Evolutionary conservation across 2,113 vertebrate genomes (phyloP).

Genomic region (Dissostichus mawsoni): DNA sequence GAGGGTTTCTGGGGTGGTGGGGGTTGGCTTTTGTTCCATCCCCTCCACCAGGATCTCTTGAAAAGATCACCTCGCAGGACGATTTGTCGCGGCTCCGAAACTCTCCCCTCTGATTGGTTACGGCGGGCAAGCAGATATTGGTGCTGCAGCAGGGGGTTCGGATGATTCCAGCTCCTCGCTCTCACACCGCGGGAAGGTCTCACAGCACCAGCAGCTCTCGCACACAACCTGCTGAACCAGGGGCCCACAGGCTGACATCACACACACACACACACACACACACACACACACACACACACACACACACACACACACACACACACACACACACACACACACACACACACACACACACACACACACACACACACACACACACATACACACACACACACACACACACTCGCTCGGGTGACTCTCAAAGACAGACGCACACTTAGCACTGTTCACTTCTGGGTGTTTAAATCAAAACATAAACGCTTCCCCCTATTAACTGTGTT

Average conservation of each 20-base stretch:
- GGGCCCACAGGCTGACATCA: slow-evolving; percentile 47
- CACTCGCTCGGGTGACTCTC: slow-evolving; percentile 64
- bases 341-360: too few relatives aligned
- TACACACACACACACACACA: too few relatives aligned
- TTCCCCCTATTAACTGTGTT: slow-evolving; percentile 16
- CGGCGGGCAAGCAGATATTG: slow-evolving; percentile 82
- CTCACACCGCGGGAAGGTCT: slow-evolving; percentile 71
- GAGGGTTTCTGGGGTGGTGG: slow-evolving; percentile 48
- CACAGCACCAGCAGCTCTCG: slow-evolving; percentile 61
- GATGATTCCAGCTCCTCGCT: slow-evolving; percentile 72
- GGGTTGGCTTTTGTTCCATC: slow-evolving; percentile 82
- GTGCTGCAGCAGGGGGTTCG: slow-evolving; percentile 82
- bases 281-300: too few relatives aligned
- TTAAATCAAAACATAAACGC: slow-evolving; percentile 49
- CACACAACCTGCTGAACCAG: slow-evolving; percentile 56
- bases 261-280: too few relatives aligned
- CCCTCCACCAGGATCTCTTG: slow-evolving; percentile 82
- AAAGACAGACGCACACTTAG: slow-evolving; percentile 60
- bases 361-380: too few relatives aligned
- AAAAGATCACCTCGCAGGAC: slow-evolving; percentile 84
- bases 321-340: too few relatives aligned
- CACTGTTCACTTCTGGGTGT: slow-evolving; percentile 35
- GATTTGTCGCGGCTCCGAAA: slow-evolving; percentile 81
- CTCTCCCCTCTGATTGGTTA: slow-evolving; percentile 81
- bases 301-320: too few relatives aligned